Evolutionary conservation across 2,113 vertebrate species (phyloP).

Genomic region (Mastomys coucha): DNA sequence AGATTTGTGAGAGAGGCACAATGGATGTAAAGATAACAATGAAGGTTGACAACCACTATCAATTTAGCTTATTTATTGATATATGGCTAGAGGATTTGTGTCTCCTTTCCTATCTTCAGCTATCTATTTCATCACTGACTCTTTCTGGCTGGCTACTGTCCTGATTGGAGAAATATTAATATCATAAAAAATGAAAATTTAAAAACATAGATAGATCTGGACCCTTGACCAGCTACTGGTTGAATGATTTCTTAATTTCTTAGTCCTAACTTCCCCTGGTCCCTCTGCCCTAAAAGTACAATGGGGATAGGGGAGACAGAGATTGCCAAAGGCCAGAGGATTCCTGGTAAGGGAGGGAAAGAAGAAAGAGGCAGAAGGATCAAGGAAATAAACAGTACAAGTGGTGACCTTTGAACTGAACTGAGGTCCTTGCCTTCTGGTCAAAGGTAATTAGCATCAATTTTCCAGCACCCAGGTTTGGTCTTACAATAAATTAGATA

Average conservation of each 20-base stretch:
- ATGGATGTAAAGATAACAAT: neutral
- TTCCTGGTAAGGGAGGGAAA: neutral
- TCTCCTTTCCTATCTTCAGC: neutral
- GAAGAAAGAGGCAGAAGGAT: neutral
- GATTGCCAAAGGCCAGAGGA: neutral
- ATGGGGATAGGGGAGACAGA: neutral
- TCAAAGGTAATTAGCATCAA: neutral
- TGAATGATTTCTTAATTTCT: neutral
- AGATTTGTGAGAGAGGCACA: neutral
- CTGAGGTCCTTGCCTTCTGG: neutral
- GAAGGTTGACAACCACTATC: neutral
- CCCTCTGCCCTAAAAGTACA: neutral
- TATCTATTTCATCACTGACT: neutral
- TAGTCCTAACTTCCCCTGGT: neutral
- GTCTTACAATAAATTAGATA: neutral
- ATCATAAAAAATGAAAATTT: neutral
- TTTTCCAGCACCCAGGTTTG: neutral
- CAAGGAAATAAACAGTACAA: neutral
- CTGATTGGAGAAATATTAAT: neutral
- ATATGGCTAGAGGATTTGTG: fast-evolving
- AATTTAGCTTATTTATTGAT: neutral
- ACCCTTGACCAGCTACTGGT: neutral
- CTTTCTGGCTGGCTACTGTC: neutral
- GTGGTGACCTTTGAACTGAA: neutral
- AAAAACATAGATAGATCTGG: neutral